Base-by-base conservation (phyloP, 2,888 invertebrate genomes). In the Stenchaetothrips biformis region DNA sequence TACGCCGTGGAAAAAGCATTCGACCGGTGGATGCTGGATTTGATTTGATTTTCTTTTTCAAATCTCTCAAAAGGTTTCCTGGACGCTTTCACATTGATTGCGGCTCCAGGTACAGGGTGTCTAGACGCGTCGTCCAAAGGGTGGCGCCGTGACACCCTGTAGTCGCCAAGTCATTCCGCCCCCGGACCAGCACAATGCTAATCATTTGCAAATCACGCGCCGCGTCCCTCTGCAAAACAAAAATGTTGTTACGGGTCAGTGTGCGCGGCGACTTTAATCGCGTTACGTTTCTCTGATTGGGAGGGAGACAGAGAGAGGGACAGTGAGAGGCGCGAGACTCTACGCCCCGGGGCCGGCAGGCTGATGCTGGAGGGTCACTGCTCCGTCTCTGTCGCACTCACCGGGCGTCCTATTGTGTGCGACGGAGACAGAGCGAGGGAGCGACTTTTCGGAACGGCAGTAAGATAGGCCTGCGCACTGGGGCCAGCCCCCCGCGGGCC, bases 181-280 rank as follows among this genome's bases (percentile, higher is more conserved):
- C 16, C 59, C 6, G 18, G 59, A 59, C 59, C 18, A 16, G 67
- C 67, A 74, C 67, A 74, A 74, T 74, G 25, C 67, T 25, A 74
- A 74, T 74, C 67, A 74, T 74, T 74, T 74, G 67, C 67, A 74
- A 74, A 74, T 74, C 25, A 74, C 8, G 21, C 53, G 2, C 9
- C 13, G 21, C 67, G 67, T 25, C 2, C 25, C 67, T 9, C 21
- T 4, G 67, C 21, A 74, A 74, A 74, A 74, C 67, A 74, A 74
- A 74, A 74, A 74, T 74, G 67, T 74, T 74, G 67, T 74, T 74
- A 74, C 11, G 25, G 67, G 67, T 74, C 67, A 74, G 67, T 59
- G 59, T 13, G 13, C 13, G 13, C 13, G 59, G 67, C 25, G 25
- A 74, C 67, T 74, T 74, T 74, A 74, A 74, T 74, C 67, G 67